These are phyloP conservation scores for Caenorhabditis drosophilae DNA, from an alignment of 2,888 invertebrate species.

Conservation along the genomic window DNA sequence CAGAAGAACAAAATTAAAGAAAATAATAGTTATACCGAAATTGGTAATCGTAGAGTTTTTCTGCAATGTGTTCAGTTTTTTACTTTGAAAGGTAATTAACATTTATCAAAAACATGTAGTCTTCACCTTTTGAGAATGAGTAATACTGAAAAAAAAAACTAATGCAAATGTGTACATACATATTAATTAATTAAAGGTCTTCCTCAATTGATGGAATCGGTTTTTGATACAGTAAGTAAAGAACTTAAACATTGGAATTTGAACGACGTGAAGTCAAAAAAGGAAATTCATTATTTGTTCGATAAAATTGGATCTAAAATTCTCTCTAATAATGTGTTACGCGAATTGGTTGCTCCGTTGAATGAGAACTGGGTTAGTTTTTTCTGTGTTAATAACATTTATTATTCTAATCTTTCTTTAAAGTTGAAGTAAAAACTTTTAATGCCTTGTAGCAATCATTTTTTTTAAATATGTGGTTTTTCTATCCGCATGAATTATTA, in stretches of 20 bases:
- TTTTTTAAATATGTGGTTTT: no score
- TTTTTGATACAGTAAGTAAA: slow-evolving; percentile 27
- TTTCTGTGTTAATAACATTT: background rate
- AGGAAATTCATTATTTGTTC: slow-evolving; percentile 30
- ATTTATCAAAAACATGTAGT: background rate
- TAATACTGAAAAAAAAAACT: background rate
- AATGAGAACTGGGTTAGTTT: slow-evolving; percentile 14
- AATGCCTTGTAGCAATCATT: no score
- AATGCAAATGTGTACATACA: background rate
- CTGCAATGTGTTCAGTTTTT: slow-evolving; percentile 58
- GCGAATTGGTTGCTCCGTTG: slow-evolving; percentile 42
- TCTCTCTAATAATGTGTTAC: slow-evolving; percentile 14
- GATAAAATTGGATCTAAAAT: slow-evolving; percentile 33
- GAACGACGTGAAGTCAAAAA: slow-evolving; percentile 16
- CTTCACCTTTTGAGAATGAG: background rate
- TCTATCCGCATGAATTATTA: no score
- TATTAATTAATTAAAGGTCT: slow-evolving; percentile 26
- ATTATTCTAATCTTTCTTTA: no score
- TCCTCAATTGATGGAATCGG: slow-evolving; percentile 35
- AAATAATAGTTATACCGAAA: no score
- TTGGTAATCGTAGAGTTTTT: slow-evolving; percentile 48
- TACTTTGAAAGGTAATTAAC: slow-evolving; percentile 44
- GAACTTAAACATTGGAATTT: slow-evolving; percentile 31
- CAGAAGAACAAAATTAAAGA: no score
- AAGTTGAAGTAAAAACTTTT: no score